Evolutionary conservation across 2,888 invertebrate species (phyloP).

Genomic region (Magallana nippona): DNA sequence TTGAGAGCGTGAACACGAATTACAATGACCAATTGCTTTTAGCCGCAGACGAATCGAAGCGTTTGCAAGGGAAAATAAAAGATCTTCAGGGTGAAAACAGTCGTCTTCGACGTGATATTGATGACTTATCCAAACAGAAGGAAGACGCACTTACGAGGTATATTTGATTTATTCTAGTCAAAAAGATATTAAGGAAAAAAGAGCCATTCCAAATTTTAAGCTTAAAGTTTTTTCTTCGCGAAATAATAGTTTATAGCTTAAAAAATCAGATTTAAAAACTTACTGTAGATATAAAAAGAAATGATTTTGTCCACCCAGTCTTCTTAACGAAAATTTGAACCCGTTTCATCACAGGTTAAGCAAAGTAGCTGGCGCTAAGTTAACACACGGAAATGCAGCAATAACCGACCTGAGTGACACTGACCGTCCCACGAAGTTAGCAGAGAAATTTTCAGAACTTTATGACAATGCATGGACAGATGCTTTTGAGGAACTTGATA

Average conservation of each 20-base stretch:
- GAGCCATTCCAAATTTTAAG: no score
- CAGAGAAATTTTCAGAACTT: conserved; percentile 8
- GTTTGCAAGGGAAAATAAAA: no score
- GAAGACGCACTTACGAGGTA: conserved; percentile 6
- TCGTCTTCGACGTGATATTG: neutral
- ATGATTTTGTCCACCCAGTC: no score
- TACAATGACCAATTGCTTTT: no score
- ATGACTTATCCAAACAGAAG: conserved; percentile 16
- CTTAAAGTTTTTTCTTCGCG: no score
- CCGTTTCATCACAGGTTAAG: neutral
- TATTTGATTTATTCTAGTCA: neutral
- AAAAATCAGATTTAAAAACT: no score
- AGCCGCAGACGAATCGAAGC: no score
- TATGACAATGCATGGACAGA: conserved; percentile 15
- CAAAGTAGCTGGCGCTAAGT: neutral
- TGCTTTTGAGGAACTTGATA: conserved; percentile 13
- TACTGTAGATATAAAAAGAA: no score
- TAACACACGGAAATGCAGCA: conserved; percentile 15
- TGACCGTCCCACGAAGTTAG: conserved; percentile 3
- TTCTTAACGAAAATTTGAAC: no score
- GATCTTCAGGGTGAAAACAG: neutral
- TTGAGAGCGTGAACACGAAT: no score
- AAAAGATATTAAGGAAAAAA: no score
- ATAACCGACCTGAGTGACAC: conserved; percentile 20
- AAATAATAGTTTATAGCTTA: no score